Evolutionary conservation across 1,140 invertebrate species (phyloP).

Genomic region (Bombus pyrosoma): DNA sequence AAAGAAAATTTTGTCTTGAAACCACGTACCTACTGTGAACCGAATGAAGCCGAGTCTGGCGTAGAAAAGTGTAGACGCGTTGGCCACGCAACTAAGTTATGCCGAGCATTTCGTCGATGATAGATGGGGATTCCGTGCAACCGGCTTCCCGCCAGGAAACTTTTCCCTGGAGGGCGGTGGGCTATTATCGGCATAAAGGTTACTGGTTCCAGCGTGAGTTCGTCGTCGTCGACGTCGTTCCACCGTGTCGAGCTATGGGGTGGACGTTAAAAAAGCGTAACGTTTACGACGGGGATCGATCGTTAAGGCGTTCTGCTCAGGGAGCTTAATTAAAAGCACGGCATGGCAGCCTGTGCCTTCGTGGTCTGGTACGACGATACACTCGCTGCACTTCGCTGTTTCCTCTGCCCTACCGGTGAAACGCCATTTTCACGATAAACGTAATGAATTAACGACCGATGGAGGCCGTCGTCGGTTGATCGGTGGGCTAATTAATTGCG

Average conservation of each 20-base stretch:
- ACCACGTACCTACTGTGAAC: slow-evolving; percentile 1
- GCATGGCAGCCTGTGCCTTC: background rate
- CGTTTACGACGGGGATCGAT: slow-evolving; percentile 52
- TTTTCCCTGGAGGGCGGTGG: background rate
- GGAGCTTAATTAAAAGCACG: slow-evolving; percentile 63
- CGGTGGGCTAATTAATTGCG: background rate
- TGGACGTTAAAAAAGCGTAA: slow-evolving; percentile 33
- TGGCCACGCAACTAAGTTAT: slow-evolving; percentile 7
- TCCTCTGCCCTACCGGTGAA: background rate
- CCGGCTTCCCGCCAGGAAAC: background rate
- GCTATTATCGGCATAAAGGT: slow-evolving; percentile 46
- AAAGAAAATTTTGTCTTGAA: background rate
- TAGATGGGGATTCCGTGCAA: slow-evolving; percentile 30
- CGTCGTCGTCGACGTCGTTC: background rate
- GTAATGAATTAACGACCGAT: slow-evolving; percentile 41
- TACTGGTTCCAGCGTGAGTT: background rate
- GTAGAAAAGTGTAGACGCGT: background rate
- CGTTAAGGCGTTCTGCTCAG: slow-evolving; percentile 34
- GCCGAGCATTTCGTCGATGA: slow-evolving; percentile 7
- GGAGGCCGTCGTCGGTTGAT: background rate
- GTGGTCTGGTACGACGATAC: background rate
- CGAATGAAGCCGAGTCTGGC: background rate
- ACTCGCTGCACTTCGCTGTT: background rate
- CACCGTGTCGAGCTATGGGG: background rate
- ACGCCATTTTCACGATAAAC: slow-evolving; percentile 17